phyloP scores from a whole-genome alignment of 1,140 invertebrate species.

The Orius laevigatus region DNA sequence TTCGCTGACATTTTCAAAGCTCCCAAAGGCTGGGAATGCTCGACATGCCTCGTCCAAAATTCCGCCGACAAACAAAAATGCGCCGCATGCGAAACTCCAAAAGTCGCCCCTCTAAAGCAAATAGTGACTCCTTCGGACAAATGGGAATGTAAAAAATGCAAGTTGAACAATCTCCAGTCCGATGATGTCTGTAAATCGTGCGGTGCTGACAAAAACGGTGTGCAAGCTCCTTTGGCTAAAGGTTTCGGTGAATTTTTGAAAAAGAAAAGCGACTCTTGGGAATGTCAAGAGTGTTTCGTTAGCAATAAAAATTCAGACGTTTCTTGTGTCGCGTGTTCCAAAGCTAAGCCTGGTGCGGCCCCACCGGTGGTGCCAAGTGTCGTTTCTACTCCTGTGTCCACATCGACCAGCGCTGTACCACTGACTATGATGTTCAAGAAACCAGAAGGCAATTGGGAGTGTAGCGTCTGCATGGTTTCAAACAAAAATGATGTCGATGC shows the following conservation, averaged over 20 bases:
- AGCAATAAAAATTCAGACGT: conserved; percentile 10
- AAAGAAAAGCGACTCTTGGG: conserved; percentile 10
- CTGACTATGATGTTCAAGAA: conserved; percentile 26
- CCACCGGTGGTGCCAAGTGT: neutral
- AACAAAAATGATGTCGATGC: conserved; percentile 34
- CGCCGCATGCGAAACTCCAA: conserved; percentile 9
- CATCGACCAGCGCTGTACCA: neutral
- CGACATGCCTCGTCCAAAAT: conserved; percentile 39
- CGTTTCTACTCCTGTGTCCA: neutral
- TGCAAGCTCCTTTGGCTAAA: neutral
- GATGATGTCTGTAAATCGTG: conserved; percentile 8
- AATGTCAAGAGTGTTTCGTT: conserved; percentile 15
- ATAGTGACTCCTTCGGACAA: neutral
- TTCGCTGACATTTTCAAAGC: conserved; percentile 31
- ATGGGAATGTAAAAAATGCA: conserved; percentile 11
- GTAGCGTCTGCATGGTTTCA: conserved; percentile 38
- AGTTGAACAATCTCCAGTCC: neutral
- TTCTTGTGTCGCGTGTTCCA: conserved; percentile 11
- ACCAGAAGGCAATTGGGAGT: conserved; percentile 36
- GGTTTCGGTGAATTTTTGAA: conserved; percentile 8
- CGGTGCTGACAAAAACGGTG: neutral
- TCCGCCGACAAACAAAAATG: conserved; percentile 33
- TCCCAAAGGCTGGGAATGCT: conserved; percentile 38
- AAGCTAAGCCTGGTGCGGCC: conserved; percentile 1
- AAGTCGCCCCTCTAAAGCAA: neutral